Base-by-base conservation (phyloP, 2,888 invertebrate species). In the Thalpophila matura region DNA sequence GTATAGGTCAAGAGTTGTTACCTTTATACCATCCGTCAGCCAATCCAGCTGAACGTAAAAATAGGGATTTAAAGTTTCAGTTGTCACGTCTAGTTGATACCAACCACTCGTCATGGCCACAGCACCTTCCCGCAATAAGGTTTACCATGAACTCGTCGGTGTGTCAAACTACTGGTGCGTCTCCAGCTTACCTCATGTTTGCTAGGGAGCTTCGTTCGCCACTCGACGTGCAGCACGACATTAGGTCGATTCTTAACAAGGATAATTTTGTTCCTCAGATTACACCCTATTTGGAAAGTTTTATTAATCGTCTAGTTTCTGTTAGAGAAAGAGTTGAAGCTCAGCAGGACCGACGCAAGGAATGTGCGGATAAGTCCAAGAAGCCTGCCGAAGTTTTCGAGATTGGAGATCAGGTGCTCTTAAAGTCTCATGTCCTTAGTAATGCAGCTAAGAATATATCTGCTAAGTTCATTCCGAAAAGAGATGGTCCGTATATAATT, bases 11-110 rank as follows among this genome's bases (percentile, higher is more conserved):
- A 10, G 20, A 40, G 9, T 40, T 40, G 4, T 6, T 40, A 1
- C 40, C 40, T 9, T 40, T 40, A 22, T 40, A 40, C n/a, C 40
- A 40, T 40, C 40, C 40, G 12, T 24, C 20, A 22, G 40, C 40
- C 4, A 40, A 40, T 22, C 40, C 40, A 12, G 40, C 40, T 20
- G 40, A 40, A 55, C 38, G 75, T 56, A 40, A 40, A 20, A 40
- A 40, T 24, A 18, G 40, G 12, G 40, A 40, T 10, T 24, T 40
- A 10, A 40, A 40, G 20, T 20, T 20, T 18, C 20, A 20, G 4
- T 40, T 40, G 24, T 20, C 40, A 10, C 40, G 12, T 18, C 12
- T 40, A 12, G 40, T 40, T 4, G 40, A 40, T 3, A 20, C 18
- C 9, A 22, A 40, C 1, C 40, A 40, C 12, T 20, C 40, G 20